phyloP scores from a whole-genome alignment of 2,113 vertebrate genomes.

The Rhipidura dahli region DNA sequence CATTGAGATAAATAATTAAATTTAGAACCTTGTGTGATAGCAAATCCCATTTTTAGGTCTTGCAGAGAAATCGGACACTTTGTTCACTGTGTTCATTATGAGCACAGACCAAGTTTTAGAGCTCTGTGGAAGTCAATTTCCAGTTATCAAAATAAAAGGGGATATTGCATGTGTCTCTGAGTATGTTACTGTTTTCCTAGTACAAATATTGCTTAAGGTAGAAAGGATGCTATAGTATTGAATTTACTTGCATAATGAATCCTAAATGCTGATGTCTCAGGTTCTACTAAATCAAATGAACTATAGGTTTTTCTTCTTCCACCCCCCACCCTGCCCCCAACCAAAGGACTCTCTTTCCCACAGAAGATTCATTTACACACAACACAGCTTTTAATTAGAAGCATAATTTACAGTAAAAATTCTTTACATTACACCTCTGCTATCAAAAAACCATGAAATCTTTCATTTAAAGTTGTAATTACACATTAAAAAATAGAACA shows the following conservation, averaged over 20 bases:
- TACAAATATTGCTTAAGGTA: constrained; percentile 72
- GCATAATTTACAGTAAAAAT: constrained; percentile 77
- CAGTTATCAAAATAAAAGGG: constrained; percentile 63
- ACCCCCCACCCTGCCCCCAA: constrained; percentile 47
- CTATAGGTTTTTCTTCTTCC: constrained; percentile 44
- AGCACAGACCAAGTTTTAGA: constrained; percentile 7
- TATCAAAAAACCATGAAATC: constrained; percentile 69
- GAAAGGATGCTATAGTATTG: constrained; percentile 55
- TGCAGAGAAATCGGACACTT: neutral
- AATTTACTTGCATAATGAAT: constrained; percentile 69
- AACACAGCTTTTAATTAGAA: constrained; percentile 74
- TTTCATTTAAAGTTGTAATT: constrained; percentile 74
- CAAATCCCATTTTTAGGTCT: neutral
- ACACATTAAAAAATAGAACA: constrained; percentile 78
- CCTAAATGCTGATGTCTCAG: constrained; percentile 61
- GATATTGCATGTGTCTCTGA: constrained; percentile 65
- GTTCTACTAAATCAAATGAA: constrained; percentile 57
- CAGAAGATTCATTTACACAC: constrained; percentile 68
- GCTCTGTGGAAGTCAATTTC: constrained; percentile 37
- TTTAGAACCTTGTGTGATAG: neutral
- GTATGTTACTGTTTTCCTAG: constrained; percentile 50
- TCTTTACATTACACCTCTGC: constrained; percentile 71
- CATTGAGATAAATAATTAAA: constrained; percentile 1
- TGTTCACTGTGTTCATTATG: neutral
- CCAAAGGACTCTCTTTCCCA: constrained; percentile 60